Evolutionary conservation across 1,140 invertebrate genomes (phyloP).

Genomic region (Brachionus asplanchnoidis): DNA sequence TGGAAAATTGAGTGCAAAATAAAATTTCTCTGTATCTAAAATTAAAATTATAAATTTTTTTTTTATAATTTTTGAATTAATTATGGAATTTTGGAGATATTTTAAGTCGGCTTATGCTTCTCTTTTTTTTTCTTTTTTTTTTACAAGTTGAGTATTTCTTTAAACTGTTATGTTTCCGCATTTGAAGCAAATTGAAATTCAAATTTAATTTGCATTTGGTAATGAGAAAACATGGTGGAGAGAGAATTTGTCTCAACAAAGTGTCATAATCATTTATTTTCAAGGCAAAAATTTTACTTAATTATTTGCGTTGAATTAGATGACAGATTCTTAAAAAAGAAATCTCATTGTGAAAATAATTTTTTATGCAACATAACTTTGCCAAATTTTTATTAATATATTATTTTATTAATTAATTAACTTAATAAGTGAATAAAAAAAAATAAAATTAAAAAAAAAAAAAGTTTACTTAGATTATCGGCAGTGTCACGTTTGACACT

Average conservation of each 20-base stretch:
- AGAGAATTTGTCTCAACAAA: not conserved
- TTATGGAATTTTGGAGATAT: not conserved
- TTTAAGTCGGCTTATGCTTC: not conserved
- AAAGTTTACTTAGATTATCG: too few species aligned
- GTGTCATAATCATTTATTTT: too few species aligned
- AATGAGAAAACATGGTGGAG: not conserved
- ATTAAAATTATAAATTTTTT: not conserved
- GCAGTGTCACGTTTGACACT: too few species aligned
- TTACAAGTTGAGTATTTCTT: not conserved
- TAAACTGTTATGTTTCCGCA: not conserved
- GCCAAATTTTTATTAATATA: too few species aligned
- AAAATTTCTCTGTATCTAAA: not conserved
- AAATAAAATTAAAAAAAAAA: too few species aligned
- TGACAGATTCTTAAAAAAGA: not conserved
- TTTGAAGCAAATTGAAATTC: not conserved
- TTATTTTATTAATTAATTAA: too few species aligned
- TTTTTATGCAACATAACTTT: too few species aligned
- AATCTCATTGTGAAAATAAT: not conserved
- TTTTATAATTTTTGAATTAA: not conserved
- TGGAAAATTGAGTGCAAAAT: not conserved
- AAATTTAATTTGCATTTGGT: not conserved
- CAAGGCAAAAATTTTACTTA: too few species aligned
- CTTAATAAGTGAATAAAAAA: too few species aligned
- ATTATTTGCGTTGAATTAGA: not conserved
- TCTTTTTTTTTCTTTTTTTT: not conserved